Conservation (phyloP, 2,888 invertebrate species). For the Chalcosyrphus nemorum region DNA sequence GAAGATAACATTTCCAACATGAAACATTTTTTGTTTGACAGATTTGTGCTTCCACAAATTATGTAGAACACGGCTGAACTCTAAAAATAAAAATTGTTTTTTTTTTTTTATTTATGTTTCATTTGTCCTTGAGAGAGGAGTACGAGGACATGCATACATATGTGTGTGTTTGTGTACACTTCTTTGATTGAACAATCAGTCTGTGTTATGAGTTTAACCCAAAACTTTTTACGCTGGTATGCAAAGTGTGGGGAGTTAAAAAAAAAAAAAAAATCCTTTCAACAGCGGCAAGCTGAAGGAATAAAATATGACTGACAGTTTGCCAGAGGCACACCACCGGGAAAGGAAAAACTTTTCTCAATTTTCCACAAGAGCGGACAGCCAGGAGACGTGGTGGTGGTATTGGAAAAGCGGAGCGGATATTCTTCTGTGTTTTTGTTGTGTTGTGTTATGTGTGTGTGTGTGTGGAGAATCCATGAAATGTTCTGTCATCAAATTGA, state of each 20-base stretch:
- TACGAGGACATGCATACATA: neutral
- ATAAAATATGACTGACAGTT: conserved; percentile 62
- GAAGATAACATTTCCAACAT: conserved; percentile 6
- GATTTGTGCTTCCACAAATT: neutral
- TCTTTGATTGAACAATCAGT: conserved; percentile 60
- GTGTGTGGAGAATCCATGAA: conserved; percentile 34
- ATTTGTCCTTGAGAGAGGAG: conserved; percentile 20
- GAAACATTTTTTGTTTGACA: neutral
- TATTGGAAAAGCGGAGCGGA: neutral
- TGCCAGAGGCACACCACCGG: conserved; percentile 21
- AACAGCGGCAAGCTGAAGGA: conserved; percentile 29
- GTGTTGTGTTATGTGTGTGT: conserved; percentile 13
- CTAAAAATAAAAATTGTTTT: conserved; percentile 4
- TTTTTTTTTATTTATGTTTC: conserved; percentile 12
- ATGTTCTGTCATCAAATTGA: conserved; percentile 44
- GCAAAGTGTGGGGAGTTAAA: neutral
- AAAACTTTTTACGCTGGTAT: conserved; percentile 42
- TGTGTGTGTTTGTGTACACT: too few relatives aligned
- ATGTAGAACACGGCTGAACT: conserved; percentile 1
- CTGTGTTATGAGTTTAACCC: conserved; percentile 53
- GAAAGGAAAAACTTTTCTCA: conserved; percentile 39
- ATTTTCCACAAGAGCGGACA: conserved; percentile 57
- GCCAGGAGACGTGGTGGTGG: neutral
- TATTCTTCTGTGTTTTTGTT: conserved; percentile 15
- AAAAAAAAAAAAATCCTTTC: neutral